phyloP scores from a whole-genome alignment of 2,113 vertebrate species.

The Rostratula benghalensis region DNA sequence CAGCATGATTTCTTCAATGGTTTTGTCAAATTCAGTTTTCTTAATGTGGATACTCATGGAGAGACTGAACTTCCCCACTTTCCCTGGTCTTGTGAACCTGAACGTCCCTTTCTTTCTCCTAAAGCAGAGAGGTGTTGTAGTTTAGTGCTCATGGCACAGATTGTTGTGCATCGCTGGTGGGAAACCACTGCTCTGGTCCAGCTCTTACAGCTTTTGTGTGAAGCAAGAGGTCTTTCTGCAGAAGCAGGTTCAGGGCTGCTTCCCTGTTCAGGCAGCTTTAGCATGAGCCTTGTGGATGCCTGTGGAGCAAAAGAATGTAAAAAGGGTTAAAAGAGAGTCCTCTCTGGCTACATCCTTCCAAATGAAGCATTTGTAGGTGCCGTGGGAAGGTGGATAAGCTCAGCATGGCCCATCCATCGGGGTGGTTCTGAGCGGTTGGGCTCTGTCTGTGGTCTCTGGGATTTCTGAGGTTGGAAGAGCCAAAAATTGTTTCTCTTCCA shows the following conservation, averaged over 20 bases:
- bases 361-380: fast-evolving
- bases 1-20: neutral
- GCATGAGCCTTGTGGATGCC: neutral
- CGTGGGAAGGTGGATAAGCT: neutral
- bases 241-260: neutral
- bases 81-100: neutral
- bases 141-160: neutral
- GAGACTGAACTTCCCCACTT: neutral
- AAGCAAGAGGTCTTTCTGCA: neutral
- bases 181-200: neutral
- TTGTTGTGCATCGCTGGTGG: neutral
- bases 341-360: neutral
- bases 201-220: neutral
- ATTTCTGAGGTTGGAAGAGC: neutral
- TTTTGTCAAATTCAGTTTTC: neutral
- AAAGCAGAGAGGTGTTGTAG: neutral
- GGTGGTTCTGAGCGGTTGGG: neutral
- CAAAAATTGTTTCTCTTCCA: neutral
- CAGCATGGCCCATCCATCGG: fast-evolving
- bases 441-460: neutral
- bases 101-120: fast-evolving
- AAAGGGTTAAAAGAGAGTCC: neutral
- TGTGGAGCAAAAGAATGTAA: neutral
- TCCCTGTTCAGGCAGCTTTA: neutral
- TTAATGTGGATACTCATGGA: neutral